Conservation (phyloP, 2,113 vertebrate species). For the Tachysurus vachellii region DNA sequence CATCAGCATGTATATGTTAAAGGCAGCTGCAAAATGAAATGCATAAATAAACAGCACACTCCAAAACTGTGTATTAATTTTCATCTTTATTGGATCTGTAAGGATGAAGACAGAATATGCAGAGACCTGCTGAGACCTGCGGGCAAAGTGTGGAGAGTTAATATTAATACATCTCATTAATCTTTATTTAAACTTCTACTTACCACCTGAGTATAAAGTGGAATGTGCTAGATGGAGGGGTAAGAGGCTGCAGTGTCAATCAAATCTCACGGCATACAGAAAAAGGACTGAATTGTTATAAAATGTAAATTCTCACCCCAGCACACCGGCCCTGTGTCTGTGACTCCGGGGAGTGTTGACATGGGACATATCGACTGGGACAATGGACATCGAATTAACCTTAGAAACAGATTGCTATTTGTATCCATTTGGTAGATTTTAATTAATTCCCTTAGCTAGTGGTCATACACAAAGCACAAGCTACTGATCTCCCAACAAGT, state of each 20-base stretch:
- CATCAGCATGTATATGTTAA: constrained; percentile 9
- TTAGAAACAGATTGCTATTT: neutral
- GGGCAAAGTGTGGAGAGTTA: constrained; percentile 86
- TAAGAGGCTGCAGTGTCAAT: neutral
- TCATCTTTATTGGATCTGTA: constrained; percentile 81
- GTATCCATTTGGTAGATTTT: neutral
- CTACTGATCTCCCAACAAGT: neutral
- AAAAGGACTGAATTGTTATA: neutral
- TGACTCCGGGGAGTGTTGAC: neutral
- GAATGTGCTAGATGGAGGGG: neutral
- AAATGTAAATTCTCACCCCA: neutral
- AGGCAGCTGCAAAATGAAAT: constrained; percentile 45
- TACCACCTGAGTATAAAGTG: neutral
- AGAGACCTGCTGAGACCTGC: constrained; percentile 66
- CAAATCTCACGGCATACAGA: neutral
- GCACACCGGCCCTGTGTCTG: neutral
- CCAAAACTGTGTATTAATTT: constrained; percentile 80
- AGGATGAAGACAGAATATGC: constrained; percentile 63
- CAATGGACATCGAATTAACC: neutral
- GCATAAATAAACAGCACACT: constrained; percentile 81
- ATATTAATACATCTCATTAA: constrained; percentile 31
- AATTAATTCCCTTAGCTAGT: neutral
- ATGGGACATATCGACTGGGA: neutral
- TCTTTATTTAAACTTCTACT: constrained; percentile 3
- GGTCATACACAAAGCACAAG: neutral